Percentiles rank a stretch among this genome's conserved stretches.
phyloP scores from a whole-genome alignment of 1,140 invertebrate genomes.

The Amyelois transitella region DNA sequence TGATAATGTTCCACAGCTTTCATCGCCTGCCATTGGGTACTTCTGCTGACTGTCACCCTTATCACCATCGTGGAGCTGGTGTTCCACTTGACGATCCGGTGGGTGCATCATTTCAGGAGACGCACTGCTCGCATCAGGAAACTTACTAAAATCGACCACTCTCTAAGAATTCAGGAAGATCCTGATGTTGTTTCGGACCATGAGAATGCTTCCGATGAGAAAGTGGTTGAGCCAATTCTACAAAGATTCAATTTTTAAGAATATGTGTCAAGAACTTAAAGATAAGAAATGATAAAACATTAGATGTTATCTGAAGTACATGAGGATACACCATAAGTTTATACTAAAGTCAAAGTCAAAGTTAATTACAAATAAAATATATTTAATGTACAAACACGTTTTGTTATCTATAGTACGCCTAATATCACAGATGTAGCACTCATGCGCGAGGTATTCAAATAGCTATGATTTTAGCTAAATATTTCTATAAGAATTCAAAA shows the following conservation, averaged over 20 bases:
- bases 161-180: background rate
- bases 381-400: background rate
- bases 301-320: no score
- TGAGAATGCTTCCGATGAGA: background rate
- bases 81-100: conserved; percentile 29
- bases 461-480: no score
- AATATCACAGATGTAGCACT: background rate
- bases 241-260: background rate
- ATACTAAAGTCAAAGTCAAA: no score
- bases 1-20: conserved; percentile 15
- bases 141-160: background rate
- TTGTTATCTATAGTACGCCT: background rate
- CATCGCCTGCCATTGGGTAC: conserved; percentile 18
- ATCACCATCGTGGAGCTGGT: conserved; percentile 22
- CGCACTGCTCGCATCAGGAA: background rate
- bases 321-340: no score
- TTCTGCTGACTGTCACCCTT: conserved; percentile 14
- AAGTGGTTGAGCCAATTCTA: background rate
- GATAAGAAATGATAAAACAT: background rate
- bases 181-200: background rate
- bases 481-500: no score
- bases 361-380: conserved; percentile 7
- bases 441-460: background rate
- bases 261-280: background rate
- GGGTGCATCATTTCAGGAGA: conserved; percentile 21